These are phyloP conservation scores for Geotria australis DNA, from an alignment of 2,797 vertebrate species.

Conservation along the genomic window DNA sequence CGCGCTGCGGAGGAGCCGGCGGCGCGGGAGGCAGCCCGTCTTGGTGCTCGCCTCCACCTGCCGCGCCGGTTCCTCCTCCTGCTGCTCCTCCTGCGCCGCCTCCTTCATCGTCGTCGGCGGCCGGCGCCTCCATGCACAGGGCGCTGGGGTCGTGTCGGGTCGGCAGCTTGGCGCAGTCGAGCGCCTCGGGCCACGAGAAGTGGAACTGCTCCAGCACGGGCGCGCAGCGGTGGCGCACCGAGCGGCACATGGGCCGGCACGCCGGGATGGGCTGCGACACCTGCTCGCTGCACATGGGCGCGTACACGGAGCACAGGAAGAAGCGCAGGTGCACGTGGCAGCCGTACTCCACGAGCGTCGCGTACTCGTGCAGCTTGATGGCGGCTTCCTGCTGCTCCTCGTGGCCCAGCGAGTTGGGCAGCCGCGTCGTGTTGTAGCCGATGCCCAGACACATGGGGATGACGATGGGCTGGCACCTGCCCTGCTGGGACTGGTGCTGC, in stretches of 20 bases:
- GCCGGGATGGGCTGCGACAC: constrained; percentile 85
- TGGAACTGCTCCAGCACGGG: constrained; percentile 76
- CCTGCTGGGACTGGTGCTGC: constrained; percentile 7
- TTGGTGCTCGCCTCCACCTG: too few species aligned
- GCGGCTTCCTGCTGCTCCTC: constrained; percentile 72
- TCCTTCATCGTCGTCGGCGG: constrained; percentile 11
- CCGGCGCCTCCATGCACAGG: constrained; percentile 93
- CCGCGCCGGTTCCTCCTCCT: too few species aligned
- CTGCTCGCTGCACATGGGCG: constrained; percentile 95
- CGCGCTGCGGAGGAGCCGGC: constrained; percentile 22
- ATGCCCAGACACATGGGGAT: constrained; percentile 90
- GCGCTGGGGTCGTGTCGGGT: constrained; percentile 87
- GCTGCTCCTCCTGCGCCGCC: too few species aligned
- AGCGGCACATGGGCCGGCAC: constrained; percentile 81
- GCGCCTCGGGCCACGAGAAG: constrained; percentile 70
- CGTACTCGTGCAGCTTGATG: constrained; percentile 78
- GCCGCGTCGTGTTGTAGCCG: constrained; percentile 84
- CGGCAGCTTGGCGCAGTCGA: constrained; percentile 64
- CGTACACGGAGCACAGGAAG: constrained; percentile 82
- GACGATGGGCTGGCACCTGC: constrained; percentile 56
- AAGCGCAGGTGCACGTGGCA: constrained; percentile 80
- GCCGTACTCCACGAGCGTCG: constrained; percentile 65
- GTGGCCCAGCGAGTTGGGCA: constrained; percentile 91
- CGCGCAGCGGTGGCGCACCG: constrained; percentile 58
- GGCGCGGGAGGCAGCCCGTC: constrained; percentile 15